A percentile compares a stretch with the other conserved stretches of the same genome.
Evolutionary conservation across 2,113 vertebrate genomes (phyloP).

Genomic region (Megalops atlanticus): DNA sequence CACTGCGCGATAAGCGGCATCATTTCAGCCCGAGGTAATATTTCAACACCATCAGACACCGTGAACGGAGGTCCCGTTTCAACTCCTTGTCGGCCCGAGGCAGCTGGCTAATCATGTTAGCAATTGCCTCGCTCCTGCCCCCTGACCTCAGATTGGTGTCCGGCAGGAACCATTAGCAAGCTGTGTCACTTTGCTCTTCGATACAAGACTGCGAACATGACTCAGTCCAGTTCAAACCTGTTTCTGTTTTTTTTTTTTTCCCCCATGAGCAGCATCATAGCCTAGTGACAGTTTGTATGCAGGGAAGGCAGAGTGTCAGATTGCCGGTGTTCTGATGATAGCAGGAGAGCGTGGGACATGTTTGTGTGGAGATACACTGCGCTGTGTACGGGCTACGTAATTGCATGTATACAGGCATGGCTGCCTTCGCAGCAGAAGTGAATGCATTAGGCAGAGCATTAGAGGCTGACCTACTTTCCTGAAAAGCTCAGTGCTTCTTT

Average conservation of each 20-base stretch:
- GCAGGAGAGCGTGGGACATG: background rate
- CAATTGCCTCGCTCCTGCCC: background rate
- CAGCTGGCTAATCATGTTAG: slow-evolving; percentile 6
- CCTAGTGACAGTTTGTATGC: background rate
- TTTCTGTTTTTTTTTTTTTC: background rate
- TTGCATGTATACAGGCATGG: slow-evolving; percentile 10
- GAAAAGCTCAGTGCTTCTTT: slow-evolving; percentile 16
- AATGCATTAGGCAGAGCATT: slow-evolving; percentile 20
- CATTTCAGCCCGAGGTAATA: background rate
- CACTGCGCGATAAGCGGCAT: too few relatives aligned
- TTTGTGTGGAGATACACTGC: background rate
- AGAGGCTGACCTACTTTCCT: slow-evolving; percentile 24
- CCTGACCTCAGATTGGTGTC: background rate
- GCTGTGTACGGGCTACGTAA: background rate
- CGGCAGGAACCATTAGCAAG: slow-evolving; percentile 3
- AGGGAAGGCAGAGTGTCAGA: background rate
- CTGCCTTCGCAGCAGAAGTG: background rate
- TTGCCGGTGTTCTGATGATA: background rate
- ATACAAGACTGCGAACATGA: background rate
- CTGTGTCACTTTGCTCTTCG: background rate
- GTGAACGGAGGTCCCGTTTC: background rate
- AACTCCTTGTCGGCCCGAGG: background rate
- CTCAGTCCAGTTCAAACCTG: background rate
- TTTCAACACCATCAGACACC: background rate
- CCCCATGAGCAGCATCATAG: background rate